Conservation (phyloP, 2,113 vertebrate species). For the Mugil cephalus region DNA sequence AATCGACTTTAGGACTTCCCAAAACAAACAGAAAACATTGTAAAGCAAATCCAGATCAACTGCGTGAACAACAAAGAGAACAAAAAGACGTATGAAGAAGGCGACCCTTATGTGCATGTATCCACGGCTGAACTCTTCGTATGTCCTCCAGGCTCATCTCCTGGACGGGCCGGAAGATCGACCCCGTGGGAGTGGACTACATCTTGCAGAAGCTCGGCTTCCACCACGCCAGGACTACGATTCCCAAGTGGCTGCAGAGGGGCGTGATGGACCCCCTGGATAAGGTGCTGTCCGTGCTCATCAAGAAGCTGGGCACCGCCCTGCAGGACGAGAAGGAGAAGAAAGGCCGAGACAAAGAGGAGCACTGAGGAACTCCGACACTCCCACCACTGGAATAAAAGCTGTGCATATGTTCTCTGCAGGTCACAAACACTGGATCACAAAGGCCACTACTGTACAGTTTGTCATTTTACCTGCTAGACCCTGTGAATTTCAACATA, state of each 20-base stretch:
- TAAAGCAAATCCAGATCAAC: too few species aligned
- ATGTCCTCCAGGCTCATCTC: conserved; percentile 91
- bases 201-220: conserved; percentile 98
- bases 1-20: too few species aligned
- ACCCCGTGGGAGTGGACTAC: conserved; percentile 98
- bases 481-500: conserved; percentile 78
- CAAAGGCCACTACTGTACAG: conserved; percentile 81
- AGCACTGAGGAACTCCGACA: conserved; percentile 82
- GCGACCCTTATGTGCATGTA: too few species aligned
- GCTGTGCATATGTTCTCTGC: conserved; percentile 22
- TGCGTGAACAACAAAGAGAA: too few species aligned
- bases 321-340: conserved; percentile 97
- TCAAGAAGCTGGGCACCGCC: conserved; percentile 96
- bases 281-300: conserved; percentile 96
- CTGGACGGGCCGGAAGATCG: conserved; percentile 98
- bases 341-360: conserved; percentile 95
- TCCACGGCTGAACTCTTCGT: not conserved
- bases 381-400: conserved; percentile 39
- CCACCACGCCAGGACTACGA: conserved; percentile 98
- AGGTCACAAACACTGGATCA: conserved; percentile 72
- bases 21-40: too few species aligned
- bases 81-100: too few species aligned
- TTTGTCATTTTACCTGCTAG: conserved; percentile 59
- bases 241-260: conserved; percentile 99
- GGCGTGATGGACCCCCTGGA: conserved; percentile 99